Evolutionary conservation across 2,888 invertebrate species (phyloP).

Genomic region (Hipparchia semele): DNA sequence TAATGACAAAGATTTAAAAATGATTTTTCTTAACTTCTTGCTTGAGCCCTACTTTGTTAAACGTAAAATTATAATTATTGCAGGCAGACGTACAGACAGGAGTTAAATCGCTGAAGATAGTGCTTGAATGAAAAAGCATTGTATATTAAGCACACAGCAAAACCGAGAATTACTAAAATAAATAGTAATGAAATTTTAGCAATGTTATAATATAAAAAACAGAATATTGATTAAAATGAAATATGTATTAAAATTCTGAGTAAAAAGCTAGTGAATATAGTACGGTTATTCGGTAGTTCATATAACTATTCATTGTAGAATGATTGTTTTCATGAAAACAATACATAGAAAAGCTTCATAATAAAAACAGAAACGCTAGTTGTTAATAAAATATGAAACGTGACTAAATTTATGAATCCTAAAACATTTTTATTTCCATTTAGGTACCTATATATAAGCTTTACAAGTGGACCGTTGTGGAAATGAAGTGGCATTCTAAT

Average conservation of each 20-base stretch:
- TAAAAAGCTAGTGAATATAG: neutral
- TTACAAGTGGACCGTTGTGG: conserved; percentile 41
- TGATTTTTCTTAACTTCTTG: too few species aligned
- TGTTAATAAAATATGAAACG: conserved; percentile 29
- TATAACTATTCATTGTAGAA: neutral
- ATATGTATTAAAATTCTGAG: neutral
- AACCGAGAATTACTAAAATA: neutral
- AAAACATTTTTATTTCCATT: conserved; percentile 39
- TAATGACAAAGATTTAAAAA: neutral
- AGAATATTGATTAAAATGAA: neutral
- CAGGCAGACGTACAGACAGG: too few species aligned
- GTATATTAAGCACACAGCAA: too few species aligned
- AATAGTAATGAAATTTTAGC: neutral
- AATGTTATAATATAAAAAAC: neutral
- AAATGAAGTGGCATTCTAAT: conserved; percentile 43
- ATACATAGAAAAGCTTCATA: conserved; percentile 8
- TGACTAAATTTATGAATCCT: conserved; percentile 39
- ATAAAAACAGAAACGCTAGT: conserved; percentile 14
- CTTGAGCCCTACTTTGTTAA: too few species aligned
- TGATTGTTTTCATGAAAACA: conserved; percentile 9
- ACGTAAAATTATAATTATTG: too few species aligned
- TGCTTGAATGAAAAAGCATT: neutral
- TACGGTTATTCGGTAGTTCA: neutral
- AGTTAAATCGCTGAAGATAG: neutral
- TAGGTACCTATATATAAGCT: conserved; percentile 35